Conservation (phyloP, 2,113 vertebrate species). For the Guaruba guarouba region DNA sequence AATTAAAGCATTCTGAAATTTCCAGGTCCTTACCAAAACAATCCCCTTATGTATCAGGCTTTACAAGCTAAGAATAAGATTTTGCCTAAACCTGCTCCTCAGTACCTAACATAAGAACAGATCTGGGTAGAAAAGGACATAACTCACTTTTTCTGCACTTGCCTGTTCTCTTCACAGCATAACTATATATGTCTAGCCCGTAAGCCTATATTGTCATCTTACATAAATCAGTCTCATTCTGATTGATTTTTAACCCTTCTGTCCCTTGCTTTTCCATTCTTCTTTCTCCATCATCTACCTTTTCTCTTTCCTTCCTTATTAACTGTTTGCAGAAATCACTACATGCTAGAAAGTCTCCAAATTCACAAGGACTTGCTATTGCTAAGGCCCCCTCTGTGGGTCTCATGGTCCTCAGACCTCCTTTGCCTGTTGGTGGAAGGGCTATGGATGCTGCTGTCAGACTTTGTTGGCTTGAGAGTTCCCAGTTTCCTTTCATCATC, state of each 20-base stretch:
- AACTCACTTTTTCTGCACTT: background rate
- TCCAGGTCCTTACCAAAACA: background rate
- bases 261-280: background rate
- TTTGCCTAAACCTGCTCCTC: background rate
- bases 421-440: background rate
- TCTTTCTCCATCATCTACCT: background rate
- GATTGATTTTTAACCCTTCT: background rate
- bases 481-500: background rate
- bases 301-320: background rate
- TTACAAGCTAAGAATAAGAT: background rate
- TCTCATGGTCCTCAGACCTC: background rate
- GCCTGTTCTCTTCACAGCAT: background rate
- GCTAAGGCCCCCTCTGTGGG: background rate
- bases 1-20: background rate
- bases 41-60: background rate
- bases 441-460: background rate
- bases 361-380: background rate
- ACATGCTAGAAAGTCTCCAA: background rate
- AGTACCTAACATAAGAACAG: background rate
- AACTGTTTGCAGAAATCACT: background rate
- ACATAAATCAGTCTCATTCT: background rate
- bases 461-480: background rate
- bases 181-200: background rate
- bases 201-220: background rate
- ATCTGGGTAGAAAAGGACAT: background rate